Base-by-base conservation (phyloP, 1,140 invertebrate species). In the Agraylea sexmaculata region DNA sequence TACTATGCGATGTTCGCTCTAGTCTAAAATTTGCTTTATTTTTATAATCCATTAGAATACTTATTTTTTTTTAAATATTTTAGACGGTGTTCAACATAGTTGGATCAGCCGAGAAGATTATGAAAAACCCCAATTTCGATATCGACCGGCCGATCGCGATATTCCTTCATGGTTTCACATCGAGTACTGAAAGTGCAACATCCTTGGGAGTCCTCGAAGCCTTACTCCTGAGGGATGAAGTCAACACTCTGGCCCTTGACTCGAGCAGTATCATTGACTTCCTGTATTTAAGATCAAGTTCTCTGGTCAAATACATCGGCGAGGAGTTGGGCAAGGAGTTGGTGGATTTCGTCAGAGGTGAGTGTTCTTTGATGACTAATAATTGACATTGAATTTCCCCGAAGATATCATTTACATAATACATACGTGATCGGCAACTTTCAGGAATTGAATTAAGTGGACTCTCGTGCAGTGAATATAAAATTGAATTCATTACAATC, bases 261-360 rank as follows among this genome's bases (percentile, higher is more conserved):
- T 58, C 53, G 18, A 60, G 61, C 44, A 50, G 56, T 0, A 46
- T 62, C 10, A 56, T 67, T 39, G 39, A 48, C 8, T 63, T 54
- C 55, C 39, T 64, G 36, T 67, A 67, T 45, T 47, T 65, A 0
- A 59, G 57, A 20, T 50, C 62, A 15, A 53, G 56, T 13, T 63
- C 58, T 2, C 63, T 59, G 46, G 58, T 67, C 27, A 47, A 51
- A 2, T 62, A 59, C 45, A 62, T 67, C 21, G 64, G 63, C 0
- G 45, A 54, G 29, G 52, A 48, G 25, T 42, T 67, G 4, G 64
- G 58, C 0, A 47, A 51, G 11, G 41, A 56, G 0, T 43, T 67
- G 8, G 58, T 54, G 0, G 40, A 51, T 0, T 42, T 67, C 36
- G 53, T 57, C 1, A 21, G 57, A 13, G 42, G 58, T 62, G 35